Base-by-base conservation (phyloP, 1,140 invertebrate genomes). In the Zaprionus africanus region DNA sequence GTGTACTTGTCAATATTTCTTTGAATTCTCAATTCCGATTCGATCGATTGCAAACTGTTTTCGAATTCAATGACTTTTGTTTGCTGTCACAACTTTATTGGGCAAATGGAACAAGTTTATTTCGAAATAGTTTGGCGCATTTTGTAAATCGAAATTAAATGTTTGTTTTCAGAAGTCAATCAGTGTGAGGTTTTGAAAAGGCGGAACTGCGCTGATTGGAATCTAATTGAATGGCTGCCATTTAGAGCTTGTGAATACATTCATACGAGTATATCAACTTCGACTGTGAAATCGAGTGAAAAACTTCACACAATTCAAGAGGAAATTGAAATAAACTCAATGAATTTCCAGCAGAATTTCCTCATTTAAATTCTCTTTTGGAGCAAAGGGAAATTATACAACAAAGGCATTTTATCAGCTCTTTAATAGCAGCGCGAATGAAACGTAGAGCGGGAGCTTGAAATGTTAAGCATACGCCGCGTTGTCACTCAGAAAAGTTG, bases 401-500 rank as follows among this genome's bases (percentile, higher is more conserved):
- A 53, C 11, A 19, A 51, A 31, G 5, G n/a, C 63, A 43, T 56
- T 7, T 65, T 12, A 66, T 49, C 51, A 43, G 26, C 15, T 19
- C 54, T 70, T 70, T 36, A 57, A 46, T 46, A 43, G 34, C 17
- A n/a, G 26, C 26, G 51, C 26, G 34, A 54, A 31, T 12, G 53
- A n/a, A 2, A 2, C 12, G 17, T 41, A 22, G n/a, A 56, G 12
- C 59, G 31, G 51, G 12, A 72, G 36, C 13, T 7, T 31, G 28
- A 31, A 31, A 31, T 31, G 19, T 73, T 61, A 83, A 58, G 73
- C 46, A 87, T 78, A 75, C 72, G 76, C 64, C n/a, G 2, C 67
- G 79, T 22, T 72, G 82, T 76, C 79, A 58, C 59, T 66, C 63
- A 58, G 31, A 53, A 57, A 67, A 73, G 46, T 78, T 46, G 70